These are phyloP conservation scores for Cuniculus paca DNA, from an alignment of 2,797 vertebrate species.

Conservation along the genomic window DNA sequence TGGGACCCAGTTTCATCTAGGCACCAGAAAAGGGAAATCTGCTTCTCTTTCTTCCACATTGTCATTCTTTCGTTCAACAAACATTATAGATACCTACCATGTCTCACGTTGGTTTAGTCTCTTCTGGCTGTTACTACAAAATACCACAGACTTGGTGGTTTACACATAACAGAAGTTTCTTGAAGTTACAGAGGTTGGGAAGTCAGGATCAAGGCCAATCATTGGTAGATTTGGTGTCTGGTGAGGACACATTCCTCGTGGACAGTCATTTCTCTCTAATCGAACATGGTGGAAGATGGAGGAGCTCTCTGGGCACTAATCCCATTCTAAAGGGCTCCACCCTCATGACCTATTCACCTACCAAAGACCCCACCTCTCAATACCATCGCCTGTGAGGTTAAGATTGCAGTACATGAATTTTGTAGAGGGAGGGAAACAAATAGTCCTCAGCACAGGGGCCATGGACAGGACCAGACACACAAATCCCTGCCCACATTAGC, in stretches of 20 bases:
- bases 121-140: background rate
- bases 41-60: background rate
- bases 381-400: background rate
- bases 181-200: background rate
- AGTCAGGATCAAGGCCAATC: background rate
- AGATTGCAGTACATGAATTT: background rate
- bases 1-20: background rate
- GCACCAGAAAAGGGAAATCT: background rate
- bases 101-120: background rate
- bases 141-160: background rate
- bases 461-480: background rate
- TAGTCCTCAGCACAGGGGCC: too few relatives aligned
- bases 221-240: background rate
- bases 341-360: background rate
- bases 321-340: background rate
- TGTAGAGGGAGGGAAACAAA: background rate
- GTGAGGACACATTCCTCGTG: background rate
- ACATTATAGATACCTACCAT: background rate
- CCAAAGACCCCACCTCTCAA: background rate
- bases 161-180: background rate
- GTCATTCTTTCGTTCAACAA: slow-evolving; percentile 23
- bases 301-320: background rate
- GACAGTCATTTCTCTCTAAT: background rate
- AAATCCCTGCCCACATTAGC: background rate
- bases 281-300: background rate